Evolutionary conservation across 2,888 invertebrate genomes (phyloP).

Genomic region (Aricia artaxerxes): DNA sequence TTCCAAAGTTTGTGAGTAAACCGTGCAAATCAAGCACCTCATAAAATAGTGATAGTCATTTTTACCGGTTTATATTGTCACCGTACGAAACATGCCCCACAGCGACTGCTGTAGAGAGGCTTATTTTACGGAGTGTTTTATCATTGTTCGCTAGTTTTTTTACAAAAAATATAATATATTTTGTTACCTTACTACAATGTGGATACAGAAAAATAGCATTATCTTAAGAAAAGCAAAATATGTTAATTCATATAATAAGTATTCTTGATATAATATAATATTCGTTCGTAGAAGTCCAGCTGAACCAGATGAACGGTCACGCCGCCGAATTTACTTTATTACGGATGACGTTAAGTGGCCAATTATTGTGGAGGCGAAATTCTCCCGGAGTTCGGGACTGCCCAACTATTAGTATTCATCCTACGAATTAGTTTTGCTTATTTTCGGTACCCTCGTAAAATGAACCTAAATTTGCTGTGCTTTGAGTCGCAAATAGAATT

Average conservation of each 20-base stretch:
- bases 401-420: slow-evolving; percentile 60
- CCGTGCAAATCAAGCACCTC: neutral
- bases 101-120: slow-evolving; percentile 5
- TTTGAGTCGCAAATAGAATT: neutral
- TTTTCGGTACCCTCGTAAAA: slow-evolving; percentile 15
- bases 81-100: slow-evolving; percentile 15
- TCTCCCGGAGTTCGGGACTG: slow-evolving; percentile 51
- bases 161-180: neutral
- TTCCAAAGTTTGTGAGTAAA: neutral
- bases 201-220: neutral
- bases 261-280: slow-evolving; percentile 50
- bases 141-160: neutral
- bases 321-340: slow-evolving; percentile 66
- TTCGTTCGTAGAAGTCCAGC: slow-evolving; percentile 59
- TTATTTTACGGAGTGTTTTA: neutral
- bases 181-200: neutral
- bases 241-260: too few species aligned
- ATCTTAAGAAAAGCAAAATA: neutral
- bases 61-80: slow-evolving; percentile 3
- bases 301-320: slow-evolving; percentile 67
- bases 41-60: slow-evolving; percentile 19
- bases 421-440: slow-evolving; percentile 38
- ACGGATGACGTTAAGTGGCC: slow-evolving; percentile 62
- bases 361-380: slow-evolving; percentile 54
- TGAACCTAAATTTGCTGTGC: slow-evolving; percentile 3